Conservation (phyloP, 2,797 vertebrate species). For the Lateolabrax maculatus region DNA sequence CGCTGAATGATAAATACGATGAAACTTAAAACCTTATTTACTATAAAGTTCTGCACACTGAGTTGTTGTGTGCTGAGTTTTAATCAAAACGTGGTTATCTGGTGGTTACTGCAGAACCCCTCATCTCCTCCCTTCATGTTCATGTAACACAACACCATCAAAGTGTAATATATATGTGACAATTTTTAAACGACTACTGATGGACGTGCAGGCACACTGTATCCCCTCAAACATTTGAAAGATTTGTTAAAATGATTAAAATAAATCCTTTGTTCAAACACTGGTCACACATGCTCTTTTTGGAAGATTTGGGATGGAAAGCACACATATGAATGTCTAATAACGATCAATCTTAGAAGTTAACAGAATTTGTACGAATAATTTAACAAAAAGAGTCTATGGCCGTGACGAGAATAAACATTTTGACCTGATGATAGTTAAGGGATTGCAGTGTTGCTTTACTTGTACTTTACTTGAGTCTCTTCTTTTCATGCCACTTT, state of each 20-base stretch:
- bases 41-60: constrained; percentile 37
- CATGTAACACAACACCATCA: not conserved
- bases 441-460: no score
- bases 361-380: no score
- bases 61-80: constrained; percentile 13
- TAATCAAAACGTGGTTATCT: not conserved
- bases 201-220: not conserved
- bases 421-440: no score
- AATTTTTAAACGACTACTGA: not conserved
- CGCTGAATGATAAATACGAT: constrained; percentile 8
- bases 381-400: no score
- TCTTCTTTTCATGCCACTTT: no score
- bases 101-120: no score
- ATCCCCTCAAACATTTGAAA: not conserved
- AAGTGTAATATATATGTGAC: not conserved
- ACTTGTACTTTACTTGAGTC: no score
- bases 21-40: constrained; percentile 23
- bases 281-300: not conserved
- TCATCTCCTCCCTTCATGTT: not conserved
- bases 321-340: not conserved
- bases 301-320: not conserved
- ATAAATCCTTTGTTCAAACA: not conserved
- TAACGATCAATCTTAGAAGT: not conserved
- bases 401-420: no score
- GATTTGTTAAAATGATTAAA: not conserved